Percentiles rank a stretch among this genome's conserved stretches.
Evolutionary conservation across 2,113 vertebrate species (phyloP).

Genomic region (Nothocercus julius): DNA sequence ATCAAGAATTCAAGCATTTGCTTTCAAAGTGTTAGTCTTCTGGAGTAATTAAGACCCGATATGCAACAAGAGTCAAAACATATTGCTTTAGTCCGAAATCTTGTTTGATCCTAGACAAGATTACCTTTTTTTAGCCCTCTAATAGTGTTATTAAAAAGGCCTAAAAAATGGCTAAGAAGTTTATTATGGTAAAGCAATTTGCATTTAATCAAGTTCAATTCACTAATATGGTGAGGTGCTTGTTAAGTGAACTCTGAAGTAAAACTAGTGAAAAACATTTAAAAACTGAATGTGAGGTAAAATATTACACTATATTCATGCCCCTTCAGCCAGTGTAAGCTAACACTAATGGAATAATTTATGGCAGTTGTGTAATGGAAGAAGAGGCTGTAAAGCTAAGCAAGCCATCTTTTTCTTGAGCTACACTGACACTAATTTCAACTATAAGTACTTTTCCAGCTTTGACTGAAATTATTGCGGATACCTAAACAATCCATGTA

Average conservation of each 20-base stretch:
- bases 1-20: not conserved
- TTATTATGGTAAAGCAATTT: not conserved
- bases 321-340: not conserved
- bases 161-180: not conserved
- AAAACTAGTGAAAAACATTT: not conserved
- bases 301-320: not conserved
- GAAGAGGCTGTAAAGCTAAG: slow-evolving; percentile 2
- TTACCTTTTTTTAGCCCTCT: not conserved
- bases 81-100: not conserved
- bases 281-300: not conserved
- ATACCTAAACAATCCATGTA: not conserved
- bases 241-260: not conserved
- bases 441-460: not conserved
- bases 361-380: not conserved
- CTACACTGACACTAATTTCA: not conserved
- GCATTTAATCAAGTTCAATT: not conserved
- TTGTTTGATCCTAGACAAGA: not conserved
- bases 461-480: not conserved
- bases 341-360: not conserved
- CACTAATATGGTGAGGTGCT: not conserved
- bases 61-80: not conserved
- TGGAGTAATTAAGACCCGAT: not conserved
- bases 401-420: not conserved
- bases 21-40: not conserved
- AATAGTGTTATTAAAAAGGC: not conserved